phyloP scores from a whole-genome alignment of 2,113 vertebrate species.

The Colistium nudipinnis region DNA sequence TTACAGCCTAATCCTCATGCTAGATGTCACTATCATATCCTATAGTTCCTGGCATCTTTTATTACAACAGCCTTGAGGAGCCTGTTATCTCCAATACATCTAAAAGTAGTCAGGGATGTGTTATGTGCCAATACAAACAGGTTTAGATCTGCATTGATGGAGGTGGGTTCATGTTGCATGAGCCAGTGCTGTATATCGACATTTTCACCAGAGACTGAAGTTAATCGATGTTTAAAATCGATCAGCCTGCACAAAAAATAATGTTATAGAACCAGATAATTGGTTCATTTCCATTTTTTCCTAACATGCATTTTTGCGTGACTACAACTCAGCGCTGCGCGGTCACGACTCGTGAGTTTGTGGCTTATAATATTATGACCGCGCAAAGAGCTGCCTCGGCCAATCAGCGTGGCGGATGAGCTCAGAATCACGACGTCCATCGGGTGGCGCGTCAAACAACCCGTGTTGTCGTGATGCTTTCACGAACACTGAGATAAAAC shows the following conservation, averaged over 20 bases:
- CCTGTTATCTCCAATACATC: too few species aligned
- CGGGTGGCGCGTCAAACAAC: not conserved
- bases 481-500: not conserved
- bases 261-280: not conserved
- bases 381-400: not conserved
- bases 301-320: not conserved
- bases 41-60: too few species aligned
- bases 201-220: not conserved
- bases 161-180: conserved; percentile 12
- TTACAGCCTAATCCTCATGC: too few species aligned
- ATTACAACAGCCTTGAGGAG: too few species aligned
- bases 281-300: too few species aligned
- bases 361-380: not conserved
- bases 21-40: too few species aligned
- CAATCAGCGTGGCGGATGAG: conserved; percentile 39
- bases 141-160: not conserved
- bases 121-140: too few species aligned
- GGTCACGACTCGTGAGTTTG: not conserved
- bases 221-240: not conserved
- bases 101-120: too few species aligned
- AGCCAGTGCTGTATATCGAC: not conserved
- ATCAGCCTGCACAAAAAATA: not conserved
- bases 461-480: not conserved
- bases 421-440: conserved; percentile 17
- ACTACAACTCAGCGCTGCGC: not conserved